Evolutionary conservation across 1,140 invertebrate species (phyloP).

Genomic region (Thaumetopoea pityocampa): DNA sequence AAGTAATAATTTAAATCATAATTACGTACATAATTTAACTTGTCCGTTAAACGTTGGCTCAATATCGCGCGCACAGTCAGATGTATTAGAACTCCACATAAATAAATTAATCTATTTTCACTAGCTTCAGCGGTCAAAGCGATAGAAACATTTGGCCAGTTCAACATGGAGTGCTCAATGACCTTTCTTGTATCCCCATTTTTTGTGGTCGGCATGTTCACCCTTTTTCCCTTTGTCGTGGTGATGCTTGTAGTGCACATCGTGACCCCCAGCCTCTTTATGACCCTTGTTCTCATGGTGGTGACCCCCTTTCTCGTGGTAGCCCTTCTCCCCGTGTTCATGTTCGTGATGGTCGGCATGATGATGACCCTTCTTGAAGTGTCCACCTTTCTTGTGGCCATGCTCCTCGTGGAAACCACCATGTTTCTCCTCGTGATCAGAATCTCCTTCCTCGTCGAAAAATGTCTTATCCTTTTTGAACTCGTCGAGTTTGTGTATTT

Average conservation of each 20-base stretch:
- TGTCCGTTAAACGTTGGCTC: not conserved
- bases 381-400: conserved; percentile 80
- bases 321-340: conserved; percentile 83
- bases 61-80: not conserved
- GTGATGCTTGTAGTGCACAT: conserved; percentile 77
- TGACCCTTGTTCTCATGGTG: conserved; percentile 64
- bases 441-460: conserved; percentile 86
- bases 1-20: conserved; percentile 12
- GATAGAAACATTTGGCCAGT: not conserved
- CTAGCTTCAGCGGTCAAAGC: conserved; percentile 5
- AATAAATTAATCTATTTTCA: conserved; percentile 21
- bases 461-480: conserved; percentile 78
- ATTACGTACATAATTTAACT: conserved; percentile 9
- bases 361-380: conserved; percentile 82
- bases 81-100: conserved; percentile 4
- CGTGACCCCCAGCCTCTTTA: conserved; percentile 75
- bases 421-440: conserved; percentile 81
- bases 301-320: conserved; percentile 80
- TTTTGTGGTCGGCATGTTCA: conserved; percentile 75
- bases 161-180: conserved; percentile 44
- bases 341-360: conserved; percentile 81
- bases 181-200: conserved; percentile 74
- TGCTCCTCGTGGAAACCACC: conserved; percentile 82
- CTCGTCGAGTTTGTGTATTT: conserved; percentile 85
- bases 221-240: conserved; percentile 80